Conservation (phyloP, 2,797 vertebrate species). For the Mycteria americana region DNA sequence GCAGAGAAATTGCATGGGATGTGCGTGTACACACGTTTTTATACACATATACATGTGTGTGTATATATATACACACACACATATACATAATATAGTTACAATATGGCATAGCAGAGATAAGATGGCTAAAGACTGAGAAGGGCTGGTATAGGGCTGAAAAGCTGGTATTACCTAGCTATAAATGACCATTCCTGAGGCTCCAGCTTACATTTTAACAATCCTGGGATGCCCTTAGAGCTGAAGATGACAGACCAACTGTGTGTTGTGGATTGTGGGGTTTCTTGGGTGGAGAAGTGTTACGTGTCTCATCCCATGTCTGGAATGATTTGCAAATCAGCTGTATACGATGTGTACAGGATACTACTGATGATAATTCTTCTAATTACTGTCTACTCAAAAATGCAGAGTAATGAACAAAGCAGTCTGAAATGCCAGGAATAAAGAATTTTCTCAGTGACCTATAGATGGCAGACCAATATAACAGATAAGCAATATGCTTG, state of each 20-base stretch:
- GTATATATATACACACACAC: too few relatives aligned
- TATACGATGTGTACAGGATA: too few relatives aligned
- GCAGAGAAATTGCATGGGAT: not conserved
- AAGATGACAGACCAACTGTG: not conserved
- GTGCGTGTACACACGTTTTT: not conserved
- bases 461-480: conserved; percentile 68
- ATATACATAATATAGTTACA: not conserved
- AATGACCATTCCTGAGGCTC: not conserved
- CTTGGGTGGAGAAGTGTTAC: not conserved
- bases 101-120: not conserved
- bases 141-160: not conserved
- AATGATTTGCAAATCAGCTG: not conserved
- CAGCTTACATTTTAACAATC: not conserved
- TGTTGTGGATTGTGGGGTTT: not conserved
- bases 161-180: not conserved
- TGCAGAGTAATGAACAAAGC: not conserved
- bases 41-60: not conserved
- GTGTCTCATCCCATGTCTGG: not conserved
- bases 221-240: not conserved
- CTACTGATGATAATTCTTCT: not conserved
- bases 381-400: not conserved
- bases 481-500: not conserved
- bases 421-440: not conserved
- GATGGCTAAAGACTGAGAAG: not conserved
- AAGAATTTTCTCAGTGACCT: conserved; percentile 54